Evolutionary conservation across 2,113 vertebrate species (phyloP), one percentile per base, ranked within the genome.

Genomic region (Genyomyrus donnyi): DNA sequence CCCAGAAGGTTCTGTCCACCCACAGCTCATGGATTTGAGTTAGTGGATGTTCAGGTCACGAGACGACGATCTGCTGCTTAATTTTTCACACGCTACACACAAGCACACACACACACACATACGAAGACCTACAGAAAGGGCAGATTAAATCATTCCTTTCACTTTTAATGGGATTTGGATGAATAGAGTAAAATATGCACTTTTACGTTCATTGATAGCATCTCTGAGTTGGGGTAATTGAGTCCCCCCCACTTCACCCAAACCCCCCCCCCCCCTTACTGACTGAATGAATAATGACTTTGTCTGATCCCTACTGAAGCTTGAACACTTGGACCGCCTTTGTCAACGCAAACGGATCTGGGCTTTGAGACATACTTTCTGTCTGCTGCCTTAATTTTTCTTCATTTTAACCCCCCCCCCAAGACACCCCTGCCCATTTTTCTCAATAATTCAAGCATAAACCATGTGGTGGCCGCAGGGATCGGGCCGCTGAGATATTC

Each of bases 181-280:
- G 97, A 99, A 98, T 98, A 96, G 97, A 96, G 96, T 97, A 97
- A 97, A 97, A 97, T 97, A 97, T 97, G 96, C 94, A 96, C 95
- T 96, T 56, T 96, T 95, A 95, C 96, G 97, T 98, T 96, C 94
- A 93, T 95, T 96, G 97, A 99, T 99, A 98, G 96, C 96, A 96
- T 97, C 97, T 97, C 97, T 95, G 96, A 96, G 96, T 98, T 93
- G 97, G 97, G 96, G 97, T 98, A 98, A 98, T 98, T 98, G 97
- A 97, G 97, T 97, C 96, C 96, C 96, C 96, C 94, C 95, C 24
- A 85, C 66, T 21, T 24, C 19, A 58, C 56, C 17, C 52, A 15
- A 48, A 7, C 8, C 52, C 19, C 56, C 87, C n/a, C 66, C 83
- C 86, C 91, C 89, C 91, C 91, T 92, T 91, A 56, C 94, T 97